A percentile compares a stretch with the other conserved stretches of the same genome.
Conservation (phyloP, 2,797 vertebrate species). For the Emys orbicularis region DNA sequence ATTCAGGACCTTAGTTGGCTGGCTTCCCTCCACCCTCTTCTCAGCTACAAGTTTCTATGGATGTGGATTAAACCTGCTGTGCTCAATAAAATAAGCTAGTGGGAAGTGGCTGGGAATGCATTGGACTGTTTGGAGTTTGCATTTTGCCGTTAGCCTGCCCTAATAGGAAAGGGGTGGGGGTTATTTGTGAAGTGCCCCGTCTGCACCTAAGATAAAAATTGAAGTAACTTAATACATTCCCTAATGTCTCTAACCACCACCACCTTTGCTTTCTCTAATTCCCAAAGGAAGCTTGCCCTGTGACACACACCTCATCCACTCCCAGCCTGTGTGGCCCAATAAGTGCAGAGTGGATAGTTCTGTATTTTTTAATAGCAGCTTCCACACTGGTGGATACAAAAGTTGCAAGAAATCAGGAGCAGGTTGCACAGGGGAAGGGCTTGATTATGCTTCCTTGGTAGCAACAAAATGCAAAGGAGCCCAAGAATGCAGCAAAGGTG, state of each 20-base stretch:
- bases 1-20: neutral
- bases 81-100: neutral
- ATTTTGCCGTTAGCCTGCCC: neutral
- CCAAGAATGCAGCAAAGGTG: fast-evolving
- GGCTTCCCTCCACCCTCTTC: neutral
- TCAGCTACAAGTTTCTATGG: neutral
- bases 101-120: neutral
- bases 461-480: neutral
- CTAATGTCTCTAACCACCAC: neutral
- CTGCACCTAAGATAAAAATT: neutral
- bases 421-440: neutral
- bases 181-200: neutral
- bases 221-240: neutral
- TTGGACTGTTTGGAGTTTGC: neutral
- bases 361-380: neutral
- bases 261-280: neutral
- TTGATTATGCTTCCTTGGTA: neutral
- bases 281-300: fast-evolving
- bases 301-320: neutral
- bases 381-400: fast-evolving
- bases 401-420: neutral
- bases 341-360: fast-evolving
- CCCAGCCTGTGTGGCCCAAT: neutral
- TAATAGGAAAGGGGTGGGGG: neutral
- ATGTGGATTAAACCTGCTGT: neutral